Percentiles rank a stretch among this genome's conserved stretches.
These are phyloP conservation scores for Eciton burchellii DNA, from an alignment of 1,140 invertebrate genomes.

Conservation along the genomic window DNA sequence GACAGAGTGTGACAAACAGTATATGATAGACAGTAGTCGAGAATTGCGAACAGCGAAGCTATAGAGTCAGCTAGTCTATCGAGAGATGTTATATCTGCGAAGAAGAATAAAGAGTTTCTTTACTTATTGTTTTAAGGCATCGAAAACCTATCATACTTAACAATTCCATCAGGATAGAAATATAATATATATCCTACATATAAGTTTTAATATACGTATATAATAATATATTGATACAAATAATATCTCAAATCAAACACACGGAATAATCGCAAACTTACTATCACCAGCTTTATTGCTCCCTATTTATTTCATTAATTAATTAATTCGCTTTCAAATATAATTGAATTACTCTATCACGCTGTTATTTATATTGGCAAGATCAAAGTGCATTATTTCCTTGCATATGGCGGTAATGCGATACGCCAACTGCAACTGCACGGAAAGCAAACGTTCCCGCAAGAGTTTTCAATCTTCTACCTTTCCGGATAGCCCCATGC, in stretches of 20 bases:
- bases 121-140: no score
- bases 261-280: constrained; percentile 20
- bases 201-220: constrained; percentile 4
- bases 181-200: neutral
- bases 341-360: neutral
- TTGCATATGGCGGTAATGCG: neutral
- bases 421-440: constrained; percentile 20
- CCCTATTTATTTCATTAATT: no score
- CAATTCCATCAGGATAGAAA: no score
- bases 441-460: constrained; percentile 44
- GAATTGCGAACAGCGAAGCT: no score
- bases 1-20: no score
- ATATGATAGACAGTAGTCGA: no score
- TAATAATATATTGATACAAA: constrained; percentile 7
- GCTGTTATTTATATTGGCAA: neutral
- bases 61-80: no score
- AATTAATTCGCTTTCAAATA: constrained; percentile 29
- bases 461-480: constrained; percentile 31
- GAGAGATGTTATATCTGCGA: no score
- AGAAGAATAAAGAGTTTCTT: no score
- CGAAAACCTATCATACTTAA: no score
- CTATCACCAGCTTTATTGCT: neutral
- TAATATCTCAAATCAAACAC: constrained; percentile 19
- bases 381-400: constrained; percentile 31
- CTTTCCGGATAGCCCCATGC: neutral